Percentiles rank a stretch among this genome's conserved stretches.
phyloP scores from a whole-genome alignment of 64 coral and sea anemone species.

The Montipora capricornis region DNA sequence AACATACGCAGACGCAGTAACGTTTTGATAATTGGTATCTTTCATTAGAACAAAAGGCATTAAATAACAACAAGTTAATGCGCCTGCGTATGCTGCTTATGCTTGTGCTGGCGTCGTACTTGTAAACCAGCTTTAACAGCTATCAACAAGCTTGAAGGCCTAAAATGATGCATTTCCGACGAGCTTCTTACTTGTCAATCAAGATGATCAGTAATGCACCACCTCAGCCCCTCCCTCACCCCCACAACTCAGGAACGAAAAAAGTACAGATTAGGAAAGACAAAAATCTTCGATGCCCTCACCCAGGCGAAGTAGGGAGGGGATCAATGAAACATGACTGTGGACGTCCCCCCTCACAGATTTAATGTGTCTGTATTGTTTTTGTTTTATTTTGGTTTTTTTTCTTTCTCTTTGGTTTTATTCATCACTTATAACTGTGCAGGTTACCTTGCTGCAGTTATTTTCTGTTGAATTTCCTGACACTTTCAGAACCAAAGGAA shows the following conservation, averaged over 20 bases:
- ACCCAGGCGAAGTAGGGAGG: not conserved
- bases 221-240: too few species aligned
- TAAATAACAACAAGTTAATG: too few species aligned
- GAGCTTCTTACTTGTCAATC: not conserved
- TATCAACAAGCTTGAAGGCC: not conserved
- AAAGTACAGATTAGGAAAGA: not conserved
- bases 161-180: not conserved
- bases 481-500: slow-evolving; percentile 12
- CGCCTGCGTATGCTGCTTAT: too few species aligned
- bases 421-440: not conserved
- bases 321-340: not conserved
- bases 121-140: not conserved
- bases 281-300: not conserved
- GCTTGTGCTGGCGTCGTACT: too few species aligned
- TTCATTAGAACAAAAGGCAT: too few species aligned
- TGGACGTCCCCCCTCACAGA: not conserved
- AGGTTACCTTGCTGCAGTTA: slow-evolving; percentile 32
- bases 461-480: not conserved
- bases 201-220: not conserved
- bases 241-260: too few species aligned
- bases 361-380: not conserved
- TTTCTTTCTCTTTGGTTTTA: not conserved
- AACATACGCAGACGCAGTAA: too few species aligned
- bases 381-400: not conserved
- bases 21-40: too few species aligned